phyloP scores from a whole-genome alignment of 1,140 invertebrate genomes.

The Myzus persicae region DNA sequence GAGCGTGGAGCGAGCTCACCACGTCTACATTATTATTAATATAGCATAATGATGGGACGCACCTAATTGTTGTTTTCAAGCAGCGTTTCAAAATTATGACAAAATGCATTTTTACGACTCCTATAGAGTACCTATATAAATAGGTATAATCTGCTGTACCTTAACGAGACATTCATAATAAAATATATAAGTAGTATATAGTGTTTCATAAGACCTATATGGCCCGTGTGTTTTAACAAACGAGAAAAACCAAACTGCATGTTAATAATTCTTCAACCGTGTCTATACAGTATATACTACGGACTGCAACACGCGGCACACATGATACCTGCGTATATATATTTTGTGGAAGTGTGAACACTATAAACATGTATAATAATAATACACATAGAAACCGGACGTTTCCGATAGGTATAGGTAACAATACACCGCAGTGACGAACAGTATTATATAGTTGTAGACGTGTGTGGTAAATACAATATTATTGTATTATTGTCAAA shows the following conservation, averaged over 20 bases:
- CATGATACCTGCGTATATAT: background rate
- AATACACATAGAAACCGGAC: background rate
- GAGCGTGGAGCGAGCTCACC: background rate
- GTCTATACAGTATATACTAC: background rate
- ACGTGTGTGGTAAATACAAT: background rate
- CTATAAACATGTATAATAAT: background rate
- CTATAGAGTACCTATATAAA: background rate
- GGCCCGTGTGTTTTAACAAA: background rate
- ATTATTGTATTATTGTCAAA: background rate
- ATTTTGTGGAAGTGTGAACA: background rate
- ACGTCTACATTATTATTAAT: background rate
- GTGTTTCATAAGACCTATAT: no score
- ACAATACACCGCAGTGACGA: background rate
- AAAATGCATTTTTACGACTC: background rate
- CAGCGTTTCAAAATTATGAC: background rate
- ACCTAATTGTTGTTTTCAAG: background rate
- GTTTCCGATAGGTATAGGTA: constrained; percentile 18
- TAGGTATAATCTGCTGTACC: no score
- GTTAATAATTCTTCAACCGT: constrained; percentile 28
- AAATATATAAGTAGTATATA: background rate
- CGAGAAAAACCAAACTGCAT: constrained; percentile 19
- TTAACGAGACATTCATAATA: constrained; percentile 40
- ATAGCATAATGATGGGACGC: background rate
- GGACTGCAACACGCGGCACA: background rate
- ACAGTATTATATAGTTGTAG: background rate